Conservation (phyloP, 2,113 vertebrate genomes). For the Pseudorhombus dupliciocellatus region DNA sequence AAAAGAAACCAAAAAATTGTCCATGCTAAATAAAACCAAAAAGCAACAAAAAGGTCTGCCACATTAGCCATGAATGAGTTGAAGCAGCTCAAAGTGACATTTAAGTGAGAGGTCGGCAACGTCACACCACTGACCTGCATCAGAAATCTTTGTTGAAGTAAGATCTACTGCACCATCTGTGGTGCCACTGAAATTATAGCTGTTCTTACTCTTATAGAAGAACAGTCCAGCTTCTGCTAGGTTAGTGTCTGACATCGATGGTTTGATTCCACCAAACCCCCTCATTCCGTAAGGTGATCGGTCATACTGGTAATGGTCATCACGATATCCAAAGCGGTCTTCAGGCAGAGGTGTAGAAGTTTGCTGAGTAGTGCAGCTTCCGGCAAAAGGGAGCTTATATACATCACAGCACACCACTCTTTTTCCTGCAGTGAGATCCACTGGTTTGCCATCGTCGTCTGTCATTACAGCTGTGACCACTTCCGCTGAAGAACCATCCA, state of each 20-base stretch:
- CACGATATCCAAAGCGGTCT: constrained; percentile 97
- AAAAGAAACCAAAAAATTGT: constrained; percentile 27
- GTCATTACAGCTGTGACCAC: constrained; percentile 87
- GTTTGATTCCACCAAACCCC: constrained; percentile 93
- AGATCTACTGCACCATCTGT: constrained; percentile 96
- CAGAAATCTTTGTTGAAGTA: constrained; percentile 92
- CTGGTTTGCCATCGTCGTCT: constrained; percentile 94
- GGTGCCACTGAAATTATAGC: constrained; percentile 91
- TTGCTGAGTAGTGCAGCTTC: constrained; percentile 89
- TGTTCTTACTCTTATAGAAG: constrained; percentile 96
- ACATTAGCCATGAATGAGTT: constrained; percentile 79
- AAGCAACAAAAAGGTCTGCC: constrained; percentile 42
- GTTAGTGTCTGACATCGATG: constrained; percentile 98
- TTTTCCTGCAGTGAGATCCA: constrained; percentile 94
- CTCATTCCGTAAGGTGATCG: constrained; percentile 86
- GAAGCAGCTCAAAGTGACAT: constrained; percentile 86
- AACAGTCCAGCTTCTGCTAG: constrained; percentile 95
- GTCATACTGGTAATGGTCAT: constrained; percentile 96
- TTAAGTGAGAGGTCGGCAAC: constrained; percentile 90
- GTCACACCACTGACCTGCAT: constrained; percentile 95
- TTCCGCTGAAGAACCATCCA: constrained; percentile 85
- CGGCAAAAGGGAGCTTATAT: constrained; percentile 94
- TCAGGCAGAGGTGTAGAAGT: constrained; percentile 90
- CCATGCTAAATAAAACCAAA: constrained; percentile 70
- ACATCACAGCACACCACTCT: constrained; percentile 95